A percentile compares a stretch with the other conserved stretches of the same genome.
Conservation (phyloP, 2,888 invertebrate species). For the Caenorhabditis macrosperma region DNA sequence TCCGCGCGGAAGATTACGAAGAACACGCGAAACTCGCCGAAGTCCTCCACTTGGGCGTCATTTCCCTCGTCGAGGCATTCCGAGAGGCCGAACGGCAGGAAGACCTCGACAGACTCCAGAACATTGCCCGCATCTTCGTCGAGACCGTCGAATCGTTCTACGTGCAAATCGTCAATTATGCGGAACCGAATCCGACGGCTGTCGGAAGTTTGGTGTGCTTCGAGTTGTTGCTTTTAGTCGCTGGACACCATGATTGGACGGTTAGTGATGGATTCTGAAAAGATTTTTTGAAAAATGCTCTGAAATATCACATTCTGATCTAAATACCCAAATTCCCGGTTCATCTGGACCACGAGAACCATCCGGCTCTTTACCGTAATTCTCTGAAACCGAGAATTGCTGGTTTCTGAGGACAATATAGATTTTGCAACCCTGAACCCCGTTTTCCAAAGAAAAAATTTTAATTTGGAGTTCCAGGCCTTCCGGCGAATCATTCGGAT, state of each 20-base stretch:
- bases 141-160: slow-evolving; percentile 93
- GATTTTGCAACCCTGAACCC: no score
- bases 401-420: no score
- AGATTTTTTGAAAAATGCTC: no score
- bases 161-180: slow-evolving; percentile 86
- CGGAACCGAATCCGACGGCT: slow-evolving; percentile 33
- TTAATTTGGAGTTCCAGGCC: no score
- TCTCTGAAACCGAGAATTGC: no score
- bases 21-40: slow-evolving; percentile 86
- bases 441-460: no score
- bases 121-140: slow-evolving; percentile 95
- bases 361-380: no score
- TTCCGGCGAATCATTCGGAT: background rate
- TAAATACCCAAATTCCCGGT: no score
- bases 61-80: slow-evolving; percentile 89
- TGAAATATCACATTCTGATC: no score
- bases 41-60: slow-evolving; percentile 88
- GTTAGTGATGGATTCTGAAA: slow-evolving; percentile 84
- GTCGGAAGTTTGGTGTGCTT: slow-evolving; percentile 84
- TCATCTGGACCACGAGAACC: no score
- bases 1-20: slow-evolving; percentile 81
- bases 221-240: slow-evolving; percentile 91
- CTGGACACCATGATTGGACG: slow-evolving; percentile 97
- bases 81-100: slow-evolving; percentile 82
- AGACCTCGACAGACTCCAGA: slow-evolving; percentile 82